Evolutionary conservation across 2,797 vertebrate genomes (phyloP).

Genomic region (Tokudaia tokunoshimensis): DNA sequence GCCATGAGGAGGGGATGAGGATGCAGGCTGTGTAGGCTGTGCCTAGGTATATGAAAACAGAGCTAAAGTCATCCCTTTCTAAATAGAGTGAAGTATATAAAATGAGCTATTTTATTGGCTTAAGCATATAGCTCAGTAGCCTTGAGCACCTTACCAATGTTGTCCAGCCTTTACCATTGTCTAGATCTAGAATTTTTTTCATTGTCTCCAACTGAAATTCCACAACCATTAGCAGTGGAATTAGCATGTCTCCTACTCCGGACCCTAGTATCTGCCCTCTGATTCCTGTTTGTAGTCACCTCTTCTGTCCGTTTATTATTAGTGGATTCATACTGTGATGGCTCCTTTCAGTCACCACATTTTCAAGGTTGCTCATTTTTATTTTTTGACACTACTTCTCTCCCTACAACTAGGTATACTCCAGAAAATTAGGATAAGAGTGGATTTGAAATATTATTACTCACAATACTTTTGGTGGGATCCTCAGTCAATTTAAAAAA

Average conservation of each 20-base stretch:
- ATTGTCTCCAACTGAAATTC: background rate
- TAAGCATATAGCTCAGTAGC: background rate
- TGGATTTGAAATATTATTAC: background rate
- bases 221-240: background rate
- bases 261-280: background rate
- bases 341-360: background rate
- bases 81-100: background rate
- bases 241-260: background rate
- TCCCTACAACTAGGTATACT: background rate
- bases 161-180: background rate
- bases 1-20: background rate
- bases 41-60: background rate
- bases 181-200: background rate
- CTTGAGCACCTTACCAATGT: background rate
- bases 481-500: background rate
- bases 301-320: background rate
- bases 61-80: background rate
- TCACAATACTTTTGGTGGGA: background rate
- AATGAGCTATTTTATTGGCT: background rate
- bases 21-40: background rate
- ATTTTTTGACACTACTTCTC: background rate
- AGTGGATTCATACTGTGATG: background rate
- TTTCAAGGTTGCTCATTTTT: constrained; percentile 25
- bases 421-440: background rate
- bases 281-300: background rate